These are phyloP conservation scores for Pseudoatta argentina DNA, from an alignment of 1,140 invertebrate genomes.

Conservation along the genomic window DNA sequence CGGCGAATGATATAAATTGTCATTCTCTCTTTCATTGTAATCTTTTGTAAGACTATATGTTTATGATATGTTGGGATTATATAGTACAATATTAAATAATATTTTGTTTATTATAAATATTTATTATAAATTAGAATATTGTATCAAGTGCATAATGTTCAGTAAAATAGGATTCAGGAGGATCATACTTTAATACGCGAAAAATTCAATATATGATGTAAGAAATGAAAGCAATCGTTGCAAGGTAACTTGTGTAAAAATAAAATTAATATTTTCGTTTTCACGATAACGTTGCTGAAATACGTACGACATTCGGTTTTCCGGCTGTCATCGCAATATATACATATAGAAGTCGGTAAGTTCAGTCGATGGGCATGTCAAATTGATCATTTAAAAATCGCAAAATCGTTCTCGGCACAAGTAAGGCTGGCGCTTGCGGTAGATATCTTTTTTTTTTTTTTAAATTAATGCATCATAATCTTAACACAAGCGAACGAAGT, in stretches of 20 bases:
- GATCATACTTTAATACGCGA: background rate
- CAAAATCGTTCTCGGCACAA: background rate
- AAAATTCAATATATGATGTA: background rate
- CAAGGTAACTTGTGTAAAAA: conserved; percentile 14
- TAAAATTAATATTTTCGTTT: conserved; percentile 63
- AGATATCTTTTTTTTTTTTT: background rate
- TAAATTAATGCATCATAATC: conserved; percentile 41
- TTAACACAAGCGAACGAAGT: conserved; percentile 17
- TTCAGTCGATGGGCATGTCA: conserved; percentile 70
- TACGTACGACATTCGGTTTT: conserved; percentile 73
- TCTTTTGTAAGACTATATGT: background rate
- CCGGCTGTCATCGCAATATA: conserved; percentile 76
- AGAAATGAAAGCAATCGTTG: background rate
- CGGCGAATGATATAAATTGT: background rate
- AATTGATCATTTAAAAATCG: conserved; percentile 49
- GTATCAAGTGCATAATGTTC: background rate
- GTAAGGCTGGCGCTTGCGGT: conserved; percentile 37
- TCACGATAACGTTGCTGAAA: conserved; percentile 59
- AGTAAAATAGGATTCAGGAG: conserved; percentile 6
- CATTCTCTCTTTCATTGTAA: background rate
- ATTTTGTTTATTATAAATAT: background rate
- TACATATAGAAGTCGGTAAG: conserved; percentile 83
- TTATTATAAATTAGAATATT: background rate
- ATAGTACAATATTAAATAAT: background rate
- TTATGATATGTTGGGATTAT: background rate